Conservation (phyloP, 2,797 vertebrate species). For the Danionella dracula region DNA sequence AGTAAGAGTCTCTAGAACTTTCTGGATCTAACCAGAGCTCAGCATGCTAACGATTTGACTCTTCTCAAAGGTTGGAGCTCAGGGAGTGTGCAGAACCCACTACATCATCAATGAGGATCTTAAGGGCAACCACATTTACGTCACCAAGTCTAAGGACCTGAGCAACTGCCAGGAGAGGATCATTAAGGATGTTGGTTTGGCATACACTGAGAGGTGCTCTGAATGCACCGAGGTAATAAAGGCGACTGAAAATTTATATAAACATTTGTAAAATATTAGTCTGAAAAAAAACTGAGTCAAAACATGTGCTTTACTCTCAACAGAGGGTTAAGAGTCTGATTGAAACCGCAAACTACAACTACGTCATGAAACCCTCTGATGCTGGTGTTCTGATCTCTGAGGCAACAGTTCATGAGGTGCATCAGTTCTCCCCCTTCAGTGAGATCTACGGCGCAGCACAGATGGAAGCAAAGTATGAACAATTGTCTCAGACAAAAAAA, state of each 20-base stretch:
- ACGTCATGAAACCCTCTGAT: no score
- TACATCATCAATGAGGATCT: conserved; percentile 61
- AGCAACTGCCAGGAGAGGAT: conserved; percentile 68
- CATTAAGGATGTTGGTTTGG: conserved; percentile 67
- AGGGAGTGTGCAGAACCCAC: conserved; percentile 67
- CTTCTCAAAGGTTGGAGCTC: conserved; percentile 59
- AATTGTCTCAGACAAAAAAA: conserved; percentile 50
- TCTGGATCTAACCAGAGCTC: neutral
- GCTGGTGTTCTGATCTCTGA: no score
- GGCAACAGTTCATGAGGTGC: no score
- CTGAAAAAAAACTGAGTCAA: neutral
- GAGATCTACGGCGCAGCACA: no score
- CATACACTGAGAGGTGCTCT: conserved; percentile 59
- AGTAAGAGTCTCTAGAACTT: neutral
- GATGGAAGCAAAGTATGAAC: conserved; percentile 77
- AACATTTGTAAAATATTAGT: neutral
- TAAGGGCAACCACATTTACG: conserved; percentile 50
- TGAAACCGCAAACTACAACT: conserved; percentile 66
- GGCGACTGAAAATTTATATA: neutral
- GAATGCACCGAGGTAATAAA: conserved; percentile 67
- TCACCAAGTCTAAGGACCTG: conserved; percentile 72
- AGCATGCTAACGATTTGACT: neutral
- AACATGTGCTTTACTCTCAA: neutral
- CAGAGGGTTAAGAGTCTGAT: conserved; percentile 69
- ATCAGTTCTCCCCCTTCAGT: no score